Conservation (phyloP, 2,113 vertebrate genomes). For the Tychaedon coryphoeus region DNA sequence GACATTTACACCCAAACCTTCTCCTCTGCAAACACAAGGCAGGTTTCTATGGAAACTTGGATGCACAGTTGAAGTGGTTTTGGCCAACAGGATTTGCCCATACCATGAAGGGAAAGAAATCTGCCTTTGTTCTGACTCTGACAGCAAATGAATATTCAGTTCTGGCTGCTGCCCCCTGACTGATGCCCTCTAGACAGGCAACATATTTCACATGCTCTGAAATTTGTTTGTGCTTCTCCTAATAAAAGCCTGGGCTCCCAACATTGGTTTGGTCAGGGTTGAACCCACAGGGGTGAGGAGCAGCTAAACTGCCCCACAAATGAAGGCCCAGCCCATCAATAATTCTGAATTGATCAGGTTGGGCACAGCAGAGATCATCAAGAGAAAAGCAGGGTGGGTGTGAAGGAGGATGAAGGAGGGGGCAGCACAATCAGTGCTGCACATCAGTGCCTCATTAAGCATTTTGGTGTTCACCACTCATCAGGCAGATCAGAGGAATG, state of each 20-base stretch:
- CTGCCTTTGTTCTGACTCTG: conserved; percentile 13
- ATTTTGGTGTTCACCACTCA: background rate
- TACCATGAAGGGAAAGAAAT: conserved; percentile 33
- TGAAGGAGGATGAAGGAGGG: background rate
- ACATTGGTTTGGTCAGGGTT: accelerated
- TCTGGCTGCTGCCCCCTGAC: background rate
- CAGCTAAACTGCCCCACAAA: background rate
- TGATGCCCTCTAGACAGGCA: background rate
- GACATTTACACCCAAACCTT: conserved; percentile 24
- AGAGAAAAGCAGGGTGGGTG: background rate
- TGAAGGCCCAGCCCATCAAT: background rate
- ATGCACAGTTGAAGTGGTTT: background rate
- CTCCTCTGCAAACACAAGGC: background rate
- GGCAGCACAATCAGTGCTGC: background rate
- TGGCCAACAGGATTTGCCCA: conserved; percentile 24
- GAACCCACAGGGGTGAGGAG: background rate
- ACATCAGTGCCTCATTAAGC: conserved; percentile 42
- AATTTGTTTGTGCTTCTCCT: background rate
- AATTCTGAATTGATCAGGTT: background rate
- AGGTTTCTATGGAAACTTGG: conserved; percentile 56
- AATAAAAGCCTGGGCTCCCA: background rate
- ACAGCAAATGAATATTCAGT: background rate
- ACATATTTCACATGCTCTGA: background rate
- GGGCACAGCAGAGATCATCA: accelerated
- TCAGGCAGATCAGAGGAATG: conserved; percentile 7